Base-by-base conservation (phyloP, 2,113 vertebrate genomes). In the Microcebus griseorufus region DNA sequence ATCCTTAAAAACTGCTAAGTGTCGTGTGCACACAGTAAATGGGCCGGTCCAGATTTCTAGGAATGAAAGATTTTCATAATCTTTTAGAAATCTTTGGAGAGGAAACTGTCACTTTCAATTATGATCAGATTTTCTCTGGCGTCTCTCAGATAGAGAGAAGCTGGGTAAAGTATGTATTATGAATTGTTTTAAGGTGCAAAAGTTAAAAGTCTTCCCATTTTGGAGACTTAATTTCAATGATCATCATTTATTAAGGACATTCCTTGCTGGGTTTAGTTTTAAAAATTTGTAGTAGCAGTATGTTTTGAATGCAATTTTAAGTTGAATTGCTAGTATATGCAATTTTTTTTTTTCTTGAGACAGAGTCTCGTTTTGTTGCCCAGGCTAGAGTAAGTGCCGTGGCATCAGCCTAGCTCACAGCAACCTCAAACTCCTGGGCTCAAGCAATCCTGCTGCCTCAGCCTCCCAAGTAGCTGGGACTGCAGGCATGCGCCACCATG, bases 221-320 rank as follows among this genome's bases (percentile, higher is more conserved):
- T 62, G 79, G 82, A 72, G 2, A 86, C 29, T 34, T 84, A 88
- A 62, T 95, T 92, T 94, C 55, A 95, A 73, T 25, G 12, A 14
- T 93, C 11, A 76, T 11, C n/a, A 58, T 82, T 90, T 83, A 72
- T 85, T 81, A 85, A 55, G 62, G 58, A 37, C 13, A 69, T 62
- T 93, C 23, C 18, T 88, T n/a, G 0, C 6, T 84, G 20, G 75
- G 23, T 60, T 95, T 86, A 69, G 22, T 92, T 88, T 69, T 53
- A 92, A 87, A 94, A 64, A n/a, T 69, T 78, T 88, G 4, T 51
- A 62, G 53, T 32, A 65, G n/a, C 23, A 45, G 29, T 70, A 16
- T 88, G 29, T 42, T 82, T 95, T 95, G 82, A 81, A 51, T 90
- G 14, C 51, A 73, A 64, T 72, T 93, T 67, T 78, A 84, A 78